Percentiles rank a stretch among this genome's conserved stretches.
phyloP scores from a whole-genome alignment of 2,888 invertebrate genomes.

The Elysia crispata region DNA sequence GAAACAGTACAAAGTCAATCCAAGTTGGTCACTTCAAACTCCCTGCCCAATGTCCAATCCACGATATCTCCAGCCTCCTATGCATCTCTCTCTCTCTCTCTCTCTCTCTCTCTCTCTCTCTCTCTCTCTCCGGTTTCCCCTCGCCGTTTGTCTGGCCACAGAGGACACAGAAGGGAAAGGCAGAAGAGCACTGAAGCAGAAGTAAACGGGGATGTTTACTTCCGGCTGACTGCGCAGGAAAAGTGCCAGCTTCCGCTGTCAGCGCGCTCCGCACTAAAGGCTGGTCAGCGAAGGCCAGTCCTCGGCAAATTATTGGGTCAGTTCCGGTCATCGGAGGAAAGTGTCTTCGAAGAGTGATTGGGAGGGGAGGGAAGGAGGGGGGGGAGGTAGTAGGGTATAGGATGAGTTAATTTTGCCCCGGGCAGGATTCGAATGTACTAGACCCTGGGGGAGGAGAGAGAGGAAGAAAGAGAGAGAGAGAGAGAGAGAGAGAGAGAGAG shows the following conservation, averaged over 20 bases:
- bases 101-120: too few relatives aligned
- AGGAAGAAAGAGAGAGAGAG: neutral
- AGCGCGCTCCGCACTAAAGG: neutral
- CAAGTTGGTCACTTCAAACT: too few relatives aligned
- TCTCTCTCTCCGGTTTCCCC: neutral
- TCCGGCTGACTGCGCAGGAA: conserved; percentile 24
- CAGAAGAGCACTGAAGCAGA: neutral
- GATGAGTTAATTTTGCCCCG: too few relatives aligned
- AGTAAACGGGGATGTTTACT: conserved; percentile 22
- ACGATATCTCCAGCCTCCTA: neutral
- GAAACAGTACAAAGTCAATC: too few relatives aligned
- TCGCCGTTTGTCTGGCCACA: neutral
- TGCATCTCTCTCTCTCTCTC: neutral
- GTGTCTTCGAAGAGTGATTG: neutral
- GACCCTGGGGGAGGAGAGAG: too few relatives aligned
- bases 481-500: neutral
- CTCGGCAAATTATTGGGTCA: too few relatives aligned
- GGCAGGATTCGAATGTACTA: neutral
- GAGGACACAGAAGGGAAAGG: neutral
- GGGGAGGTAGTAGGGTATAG: neutral
- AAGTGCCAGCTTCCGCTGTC: conserved; percentile 20
- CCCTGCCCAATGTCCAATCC: neutral
- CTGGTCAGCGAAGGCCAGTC: neutral
- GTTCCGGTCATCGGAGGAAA: neutral
- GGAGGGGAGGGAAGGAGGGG: neutral